Base-by-base conservation (phyloP, 1,140 invertebrate genomes). In the Bombus breviceps region DNA sequence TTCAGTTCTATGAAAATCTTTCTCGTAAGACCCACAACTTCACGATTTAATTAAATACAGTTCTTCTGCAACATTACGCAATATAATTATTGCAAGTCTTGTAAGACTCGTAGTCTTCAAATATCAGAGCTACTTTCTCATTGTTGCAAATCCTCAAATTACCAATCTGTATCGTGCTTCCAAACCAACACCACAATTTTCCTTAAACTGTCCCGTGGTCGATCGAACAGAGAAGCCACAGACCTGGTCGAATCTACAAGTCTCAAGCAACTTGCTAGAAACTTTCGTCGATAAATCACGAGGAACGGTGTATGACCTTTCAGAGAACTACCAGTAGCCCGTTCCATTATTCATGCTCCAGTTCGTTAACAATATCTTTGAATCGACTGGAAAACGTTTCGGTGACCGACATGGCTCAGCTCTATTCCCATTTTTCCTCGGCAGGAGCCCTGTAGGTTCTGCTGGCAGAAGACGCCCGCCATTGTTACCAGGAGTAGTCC, bases 391-490 rank as follows among this genome's bases (percentile, higher is more conserved):
- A 28, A 13, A n/a, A 62, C 59, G 28, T 71, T n/a, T 76, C 68
- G 37, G 59, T 32, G 22, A 66, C 18, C 76, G 62, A 25, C 18
- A 8, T 43, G 8, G 10, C 25, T 71, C 39, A n/a, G 72, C 39
- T 37, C n/a, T 47, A 57, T 2, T 47, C 22, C 68, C 32, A 79
- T 82, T 83, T 59, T 69, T 74, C 59, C 53, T 62, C 25, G 25
- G 15, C 79, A 94, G 93, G 41, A 91, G 83, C 69, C 92, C 90
- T 41, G 93, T 93, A 10, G 91, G 87, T 32, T 91, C 91, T 3
- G 89, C 91, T 12, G 91, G 90, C n/a, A 86, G 93, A 62, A 91
- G 94, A 41, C 85, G 93, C 43, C 93, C 94, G 2, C 93, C 94
- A 0, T 87, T 94, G 34, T 73, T 95, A 28, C 9, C 59, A 3